Evolutionary conservation across 1,140 invertebrate genomes (phyloP), one percentile per base, ranked within the genome.

Genomic region (Pseudoatta argentina): DNA sequence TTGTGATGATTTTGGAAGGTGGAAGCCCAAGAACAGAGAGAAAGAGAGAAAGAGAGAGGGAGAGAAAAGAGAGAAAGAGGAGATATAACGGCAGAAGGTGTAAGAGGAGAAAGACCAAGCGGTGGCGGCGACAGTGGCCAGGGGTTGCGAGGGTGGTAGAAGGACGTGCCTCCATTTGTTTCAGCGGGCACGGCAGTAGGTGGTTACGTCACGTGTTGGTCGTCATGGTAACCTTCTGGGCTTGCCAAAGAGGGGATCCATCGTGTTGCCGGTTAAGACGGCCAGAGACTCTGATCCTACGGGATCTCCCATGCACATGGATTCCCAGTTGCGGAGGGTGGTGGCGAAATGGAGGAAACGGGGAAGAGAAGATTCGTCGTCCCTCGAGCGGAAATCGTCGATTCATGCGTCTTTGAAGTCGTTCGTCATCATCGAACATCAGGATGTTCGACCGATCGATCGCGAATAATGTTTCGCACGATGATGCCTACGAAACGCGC

Each of bases 161-260:
- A 94, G 94, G 92, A 94, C 93, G 93, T 94, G 94, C 93, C 95
- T 95, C 95, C 95, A 95, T 95, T 95, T 95, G 95, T 95, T 95
- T 95, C 95, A 95, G 89, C 92, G 93, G 94, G 93, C 86, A 94
- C 89, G 91, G 82, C 79, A 87, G 91, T 93, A 91, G 93, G 92
- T 95, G 93, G 94, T 94, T 95, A 95, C 95, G 94, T 94, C 94
- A 94, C 94, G 93, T 92, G 93, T 94, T 93, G 91, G 94, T 95
- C 91, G 94, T 91, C 94, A 94, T 95, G 93, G 95, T 92, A 94
- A 95, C 95, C 91, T 92, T 93, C 93, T 93, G 93, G 91, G 94
- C 91, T 94, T 92, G 91, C 91, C 92, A 92, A 94, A 92, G 93
- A 94, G 94, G 94, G 93, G 93, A 94, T 92, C 92, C 91, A 92